Evolutionary conservation across 1,140 invertebrate species (phyloP).

Genomic region (Lordiphosa mommai): DNA sequence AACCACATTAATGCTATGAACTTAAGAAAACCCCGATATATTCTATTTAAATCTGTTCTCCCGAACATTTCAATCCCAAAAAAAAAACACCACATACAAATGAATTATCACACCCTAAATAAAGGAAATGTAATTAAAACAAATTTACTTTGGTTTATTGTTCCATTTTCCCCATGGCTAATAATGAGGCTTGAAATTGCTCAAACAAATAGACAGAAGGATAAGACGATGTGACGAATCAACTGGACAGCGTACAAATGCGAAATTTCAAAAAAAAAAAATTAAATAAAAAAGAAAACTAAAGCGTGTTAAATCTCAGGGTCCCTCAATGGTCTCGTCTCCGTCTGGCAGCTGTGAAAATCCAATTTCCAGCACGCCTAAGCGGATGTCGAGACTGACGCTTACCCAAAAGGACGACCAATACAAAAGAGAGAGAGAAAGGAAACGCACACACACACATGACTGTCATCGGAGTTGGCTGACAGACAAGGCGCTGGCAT

Average conservation of each 20-base stretch:
- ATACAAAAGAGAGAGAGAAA: slow-evolving; percentile 37
- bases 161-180: slow-evolving; percentile 16
- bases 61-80: neutral
- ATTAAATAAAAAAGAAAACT: slow-evolving; percentile 13
- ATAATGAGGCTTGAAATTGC: slow-evolving; percentile 69
- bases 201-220: slow-evolving; percentile 13
- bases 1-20: too few species aligned
- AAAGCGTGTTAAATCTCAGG: slow-evolving; percentile 62
- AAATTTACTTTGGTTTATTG: slow-evolving; percentile 42
- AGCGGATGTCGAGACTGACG: slow-evolving; percentile 55
- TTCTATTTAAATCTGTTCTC: too few species aligned
- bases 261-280: slow-evolving; percentile 23
- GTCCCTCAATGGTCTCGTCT: slow-evolving; percentile 36
- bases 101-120: slow-evolving; percentile 9
- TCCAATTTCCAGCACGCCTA: slow-evolving; percentile 61
- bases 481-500: slow-evolving; percentile 62
- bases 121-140: slow-evolving; percentile 36
- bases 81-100: slow-evolving; percentile 29
- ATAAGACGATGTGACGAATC: slow-evolving; percentile 35
- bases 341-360: slow-evolving; percentile 69
- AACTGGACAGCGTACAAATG: slow-evolving; percentile 10
- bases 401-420: slow-evolving; percentile 22
- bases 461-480: slow-evolving; percentile 24
- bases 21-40: too few species aligned
- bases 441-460: slow-evolving; percentile 17